Base-by-base conservation (phyloP, 2,797 vertebrate genomes). In the Huso huso region DNA sequence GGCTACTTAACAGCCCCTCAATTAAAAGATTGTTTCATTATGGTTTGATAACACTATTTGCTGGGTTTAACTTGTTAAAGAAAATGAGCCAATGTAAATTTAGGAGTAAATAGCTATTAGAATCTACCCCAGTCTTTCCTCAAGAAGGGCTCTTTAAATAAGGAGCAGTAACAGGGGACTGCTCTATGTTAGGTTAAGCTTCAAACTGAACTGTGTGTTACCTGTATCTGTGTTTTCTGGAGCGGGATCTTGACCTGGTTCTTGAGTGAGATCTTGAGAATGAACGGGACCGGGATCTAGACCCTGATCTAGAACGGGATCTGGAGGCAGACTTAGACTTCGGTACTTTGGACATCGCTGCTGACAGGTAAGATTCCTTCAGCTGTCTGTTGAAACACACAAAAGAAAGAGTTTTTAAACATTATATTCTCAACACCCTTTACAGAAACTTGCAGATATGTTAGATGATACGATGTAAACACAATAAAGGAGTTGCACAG, bases 151-250 rank as follows among this genome's bases (percentile, higher is more conserved):
- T 18, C 18, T 18, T 18, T 18, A 48, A 49, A 59, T 11, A 13
- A 4, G 49, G 11, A 13, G 49, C 11, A 10, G 48, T 52, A 10
- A 62, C n/a, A 52, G 6, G 6, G 8, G 23, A 10, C 37, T 37
- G 37, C 37, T 37, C 37, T 37, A 37, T 5, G 37, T 37, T 37
- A 37, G 37, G 37, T 37, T 37, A 37, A 37, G 37, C 37, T 37
- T 37, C 37, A 15, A 50, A 18, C 18, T 18, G 18, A 18, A 64
- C 13, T 10, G 50, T 13, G 2, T 60, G 69, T 58, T 89, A 98
- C 97, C 93, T 92, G 76, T 96, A 94, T 0, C 93, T 91, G 67
- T 92, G 93, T 15, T 96, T 99, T 67, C 95, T 89, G 0, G 94
- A 93, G 0, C 93, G 88, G 9, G 95, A 95, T 5, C 95, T 84